phyloP scores from a whole-genome alignment of 2,797 vertebrate species.

The Parauchenoglanis punctatus region DNA sequence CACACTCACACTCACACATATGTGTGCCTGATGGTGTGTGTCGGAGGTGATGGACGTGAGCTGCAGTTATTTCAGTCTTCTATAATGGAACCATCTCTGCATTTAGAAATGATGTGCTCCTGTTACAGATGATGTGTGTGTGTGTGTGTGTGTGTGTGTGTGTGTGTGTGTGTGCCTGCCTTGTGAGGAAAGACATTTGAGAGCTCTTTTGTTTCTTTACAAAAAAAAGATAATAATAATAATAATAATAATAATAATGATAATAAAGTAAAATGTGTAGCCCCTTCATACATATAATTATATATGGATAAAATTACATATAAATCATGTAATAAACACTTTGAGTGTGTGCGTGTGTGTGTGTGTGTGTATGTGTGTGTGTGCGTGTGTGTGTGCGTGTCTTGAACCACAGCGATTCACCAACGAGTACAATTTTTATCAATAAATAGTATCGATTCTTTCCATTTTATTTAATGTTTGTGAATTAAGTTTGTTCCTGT shows the following conservation, averaged over 20 bases:
- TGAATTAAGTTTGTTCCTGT: too few relatives aligned
- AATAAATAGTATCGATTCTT: too few relatives aligned
- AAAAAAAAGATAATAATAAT: not conserved
- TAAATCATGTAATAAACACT: not conserved
- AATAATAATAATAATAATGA: not conserved
- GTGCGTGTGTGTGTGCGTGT: too few relatives aligned
- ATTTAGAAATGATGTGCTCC: conserved; percentile 6
- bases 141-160: conserved; percentile 27
- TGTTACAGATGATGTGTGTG: conserved; percentile 9
- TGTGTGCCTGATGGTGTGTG: not conserved
- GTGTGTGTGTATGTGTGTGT: too few relatives aligned
- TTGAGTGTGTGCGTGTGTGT: not conserved
- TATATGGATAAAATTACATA: not conserved
- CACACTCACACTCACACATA: not conserved
- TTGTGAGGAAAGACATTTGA: not conserved
- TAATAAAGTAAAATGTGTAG: not conserved
- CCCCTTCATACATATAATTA: not conserved
- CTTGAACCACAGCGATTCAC: not conserved
- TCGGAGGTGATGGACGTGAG: conserved; percentile 1
- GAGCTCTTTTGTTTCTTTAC: not conserved
- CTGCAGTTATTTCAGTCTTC: conserved; percentile 25
- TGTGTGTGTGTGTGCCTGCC: conserved; percentile 9
- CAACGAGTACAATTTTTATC: too few relatives aligned
- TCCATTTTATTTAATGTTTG: too few relatives aligned
- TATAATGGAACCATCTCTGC: conserved; percentile 32